phyloP scores from a whole-genome alignment of 2,113 vertebrate species.

The Saccopteryx bilineata region DNA sequence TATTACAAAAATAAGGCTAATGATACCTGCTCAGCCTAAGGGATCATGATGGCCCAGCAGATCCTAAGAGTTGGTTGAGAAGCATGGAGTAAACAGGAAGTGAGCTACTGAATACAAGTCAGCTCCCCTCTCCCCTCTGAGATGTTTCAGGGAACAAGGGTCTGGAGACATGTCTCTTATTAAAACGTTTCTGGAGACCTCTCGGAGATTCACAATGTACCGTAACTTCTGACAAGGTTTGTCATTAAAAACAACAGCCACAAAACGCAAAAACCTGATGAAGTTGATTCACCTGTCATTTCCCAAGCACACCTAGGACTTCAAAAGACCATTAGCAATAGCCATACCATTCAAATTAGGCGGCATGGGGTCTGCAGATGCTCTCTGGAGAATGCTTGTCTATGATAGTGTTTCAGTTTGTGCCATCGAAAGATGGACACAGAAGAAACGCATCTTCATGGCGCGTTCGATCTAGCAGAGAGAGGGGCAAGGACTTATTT shows the following conservation, averaged over 20 bases:
- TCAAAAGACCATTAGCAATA: background rate
- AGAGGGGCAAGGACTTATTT: background rate
- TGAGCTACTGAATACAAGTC: background rate
- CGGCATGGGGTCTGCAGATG: background rate
- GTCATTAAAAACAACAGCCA: background rate
- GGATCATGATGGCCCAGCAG: no score
- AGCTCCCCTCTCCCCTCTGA: background rate
- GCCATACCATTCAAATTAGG: background rate
- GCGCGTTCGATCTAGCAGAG: background rate
- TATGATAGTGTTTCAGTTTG: background rate
- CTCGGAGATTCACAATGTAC: background rate
- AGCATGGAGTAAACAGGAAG: background rate
- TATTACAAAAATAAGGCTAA: background rate
- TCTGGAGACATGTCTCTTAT: background rate
- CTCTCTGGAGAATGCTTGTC: background rate
- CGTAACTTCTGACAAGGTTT: background rate
- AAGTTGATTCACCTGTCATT: background rate
- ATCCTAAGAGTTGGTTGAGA: background rate
- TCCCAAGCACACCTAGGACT: background rate
- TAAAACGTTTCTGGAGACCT: background rate
- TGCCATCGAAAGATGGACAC: background rate
- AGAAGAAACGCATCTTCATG: background rate
- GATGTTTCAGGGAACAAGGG: background rate
- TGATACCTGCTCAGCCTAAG: background rate
- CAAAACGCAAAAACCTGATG: background rate